Evolutionary conservation across 1,140 invertebrate genomes (phyloP).

Genomic region (Oncopodura yosiiana): DNA sequence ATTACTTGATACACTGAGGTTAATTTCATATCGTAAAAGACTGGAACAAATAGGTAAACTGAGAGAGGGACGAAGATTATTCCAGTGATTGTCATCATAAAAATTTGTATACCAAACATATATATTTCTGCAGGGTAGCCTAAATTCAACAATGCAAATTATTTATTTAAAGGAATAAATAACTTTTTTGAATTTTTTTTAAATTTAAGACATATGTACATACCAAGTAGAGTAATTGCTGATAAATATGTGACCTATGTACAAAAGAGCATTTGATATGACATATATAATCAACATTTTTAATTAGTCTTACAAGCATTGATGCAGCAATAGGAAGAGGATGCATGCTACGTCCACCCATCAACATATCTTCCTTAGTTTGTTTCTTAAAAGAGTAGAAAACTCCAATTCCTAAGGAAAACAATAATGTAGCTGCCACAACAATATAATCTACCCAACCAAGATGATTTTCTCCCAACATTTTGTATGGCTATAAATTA

Average conservation of each 20-base stretch:
- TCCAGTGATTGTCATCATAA: constrained; percentile 9
- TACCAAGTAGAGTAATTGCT: constrained; percentile 7
- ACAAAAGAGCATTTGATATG: background rate
- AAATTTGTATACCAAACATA: constrained; percentile 28
- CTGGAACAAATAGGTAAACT: constrained; percentile 16
- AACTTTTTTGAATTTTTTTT: background rate
- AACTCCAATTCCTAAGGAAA: constrained; percentile 42
- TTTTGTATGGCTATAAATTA: background rate
- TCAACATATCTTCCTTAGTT: constrained; percentile 37
- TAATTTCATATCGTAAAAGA: constrained; percentile 32
- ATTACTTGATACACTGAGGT: constrained; percentile 34
- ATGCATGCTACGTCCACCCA: constrained; percentile 11
- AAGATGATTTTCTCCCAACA: constrained; percentile 22
- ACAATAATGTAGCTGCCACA: constrained; percentile 36
- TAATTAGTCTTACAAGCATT: background rate
- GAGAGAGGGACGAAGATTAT: constrained; percentile 10
- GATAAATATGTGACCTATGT: constrained; percentile 16
- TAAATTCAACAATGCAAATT: constrained; percentile 6
- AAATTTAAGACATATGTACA: background rate
- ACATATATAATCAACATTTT: background rate
- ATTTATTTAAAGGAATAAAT: background rate
- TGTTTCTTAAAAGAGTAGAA: constrained; percentile 42
- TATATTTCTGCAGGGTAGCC: constrained; percentile 34
- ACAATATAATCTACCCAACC: constrained; percentile 37
- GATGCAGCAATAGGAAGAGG: constrained; percentile 2